These are phyloP conservation scores for Dasyurus viverrinus DNA, from an alignment of 2,113 vertebrate species.

Conservation along the genomic window DNA sequence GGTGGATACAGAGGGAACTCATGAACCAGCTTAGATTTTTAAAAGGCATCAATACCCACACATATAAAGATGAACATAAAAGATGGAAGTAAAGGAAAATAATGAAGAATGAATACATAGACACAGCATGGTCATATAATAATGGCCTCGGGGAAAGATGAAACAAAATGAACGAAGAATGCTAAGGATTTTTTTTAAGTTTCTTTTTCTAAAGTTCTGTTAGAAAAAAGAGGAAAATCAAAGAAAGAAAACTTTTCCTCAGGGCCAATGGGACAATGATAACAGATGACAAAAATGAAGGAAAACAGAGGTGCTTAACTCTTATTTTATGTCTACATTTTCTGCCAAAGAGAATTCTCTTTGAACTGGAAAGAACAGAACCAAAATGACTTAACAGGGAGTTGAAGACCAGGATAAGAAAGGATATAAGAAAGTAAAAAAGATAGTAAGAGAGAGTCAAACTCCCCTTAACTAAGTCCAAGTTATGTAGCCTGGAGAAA, in stretches of 20 bases:
- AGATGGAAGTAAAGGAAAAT: not conserved
- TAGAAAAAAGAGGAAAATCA: not conserved
- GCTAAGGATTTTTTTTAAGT: not conserved
- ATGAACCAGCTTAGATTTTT: not conserved
- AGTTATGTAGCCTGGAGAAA: not conserved
- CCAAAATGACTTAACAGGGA: not conserved
- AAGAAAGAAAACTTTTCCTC: not conserved
- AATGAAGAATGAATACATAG: not conserved
- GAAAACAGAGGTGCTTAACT: not conserved
- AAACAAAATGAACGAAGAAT: not conserved
- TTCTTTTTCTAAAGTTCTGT: not conserved
- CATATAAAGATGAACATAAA: not conserved
- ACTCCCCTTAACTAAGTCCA: not conserved
- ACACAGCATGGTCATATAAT: no score
- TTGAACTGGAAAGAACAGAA: not conserved
- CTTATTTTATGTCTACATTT: not conserved
- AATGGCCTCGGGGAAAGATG: not conserved
- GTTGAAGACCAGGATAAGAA: not conserved
- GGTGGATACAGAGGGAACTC: not conserved
- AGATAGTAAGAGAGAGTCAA: not conserved
- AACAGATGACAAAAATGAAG: not conserved
- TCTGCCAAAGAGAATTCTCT: not conserved
- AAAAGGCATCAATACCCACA: not conserved
- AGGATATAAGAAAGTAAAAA: not conserved
- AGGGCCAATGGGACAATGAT: not conserved